Evolutionary conservation across 1,140 invertebrate species (phyloP), one percentile per base, ranked within the genome.

Genomic region (Caenorhabditis tropicalis): DNA sequence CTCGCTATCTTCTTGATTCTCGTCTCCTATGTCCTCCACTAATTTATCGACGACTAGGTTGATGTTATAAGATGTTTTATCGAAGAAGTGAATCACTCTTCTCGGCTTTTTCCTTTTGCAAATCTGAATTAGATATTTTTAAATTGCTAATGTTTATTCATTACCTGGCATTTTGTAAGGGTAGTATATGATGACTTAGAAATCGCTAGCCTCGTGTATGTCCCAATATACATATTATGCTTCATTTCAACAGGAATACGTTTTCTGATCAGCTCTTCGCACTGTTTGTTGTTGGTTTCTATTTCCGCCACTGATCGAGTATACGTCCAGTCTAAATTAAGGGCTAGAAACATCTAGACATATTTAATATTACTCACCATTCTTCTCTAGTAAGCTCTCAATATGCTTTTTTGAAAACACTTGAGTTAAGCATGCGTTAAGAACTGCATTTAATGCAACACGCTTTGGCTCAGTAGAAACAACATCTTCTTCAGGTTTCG

Each of bases 21-120:
- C 33, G 36, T 36, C 43, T 60, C 48, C 3, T n/a, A 51, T 33
- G 19, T 82, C 12, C 7, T 27, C 43, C 27, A n/a, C 10, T 12
- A 43, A 2, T n/a, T 83, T 36, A 16, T 74, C 58, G 0, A 70
- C 56, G 15, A 27, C 5, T 12, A 49, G 46, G 7, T 87, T 83
- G 10, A 46, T 27, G n/a, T 87, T 74, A 83, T 87, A 87, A 19
- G 39, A 19, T n/a, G 82, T 36, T 70, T 84, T 81, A 16, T 58
- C 70, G 46, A 86, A 84, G n/a, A 56, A 48, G 39, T 79, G 27
- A 81, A 51, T 39, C n/a, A 65, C 16, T 56, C 48, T 56, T 27
- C 83, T 16, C 15, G 83, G 46, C n/a, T 48, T 31, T 74, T 53
- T 51, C 43, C 49, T 7, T 19, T 79, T 74, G 36, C 65, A 74